Evolutionary conservation across 2,888 invertebrate species (phyloP).

Genomic region (Blera fallax): DNA sequence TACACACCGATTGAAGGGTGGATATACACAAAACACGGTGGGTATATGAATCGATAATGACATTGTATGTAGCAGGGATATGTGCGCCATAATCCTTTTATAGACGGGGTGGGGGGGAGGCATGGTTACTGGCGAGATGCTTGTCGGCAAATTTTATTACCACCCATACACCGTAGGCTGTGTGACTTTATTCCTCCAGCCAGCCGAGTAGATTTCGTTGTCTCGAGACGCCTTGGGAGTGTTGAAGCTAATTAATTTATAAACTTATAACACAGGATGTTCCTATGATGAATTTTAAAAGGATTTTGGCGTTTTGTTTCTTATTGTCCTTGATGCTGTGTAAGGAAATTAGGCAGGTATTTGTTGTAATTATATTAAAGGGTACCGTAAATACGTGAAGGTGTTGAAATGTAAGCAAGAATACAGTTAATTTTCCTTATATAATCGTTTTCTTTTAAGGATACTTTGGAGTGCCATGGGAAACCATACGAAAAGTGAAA

Average conservation of each 20-base stretch:
- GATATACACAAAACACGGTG: neutral
- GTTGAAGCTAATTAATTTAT: constrained; percentile 58
- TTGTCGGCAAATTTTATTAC: constrained; percentile 49
- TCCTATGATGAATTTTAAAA: constrained; percentile 52
- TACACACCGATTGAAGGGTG: neutral
- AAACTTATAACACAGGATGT: constrained; percentile 33
- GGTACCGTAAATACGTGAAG: neutral
- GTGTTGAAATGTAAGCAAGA: neutral
- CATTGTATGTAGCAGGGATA: constrained; percentile 3
- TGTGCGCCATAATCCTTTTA: constrained; percentile 42
- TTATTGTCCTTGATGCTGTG: constrained; percentile 17
- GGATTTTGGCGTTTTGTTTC: constrained; percentile 32
- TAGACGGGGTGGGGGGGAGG: neutral
- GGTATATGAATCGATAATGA: constrained; percentile 56
- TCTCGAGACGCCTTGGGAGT: constrained; percentile 21
- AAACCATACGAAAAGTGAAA: neutral
- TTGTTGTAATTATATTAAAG: constrained; percentile 19
- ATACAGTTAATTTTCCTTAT: neutral
- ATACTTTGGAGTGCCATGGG: neutral
- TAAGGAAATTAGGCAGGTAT: constrained; percentile 3
- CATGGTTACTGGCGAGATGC: constrained; percentile 19
- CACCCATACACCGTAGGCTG: neutral
- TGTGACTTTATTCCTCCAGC: constrained; percentile 9
- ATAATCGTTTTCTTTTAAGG: neutral
- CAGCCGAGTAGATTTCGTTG: constrained; percentile 43